These are phyloP conservation scores for Meta bourneti DNA, from an alignment of 2,888 invertebrate genomes.

Conservation along the genomic window DNA sequence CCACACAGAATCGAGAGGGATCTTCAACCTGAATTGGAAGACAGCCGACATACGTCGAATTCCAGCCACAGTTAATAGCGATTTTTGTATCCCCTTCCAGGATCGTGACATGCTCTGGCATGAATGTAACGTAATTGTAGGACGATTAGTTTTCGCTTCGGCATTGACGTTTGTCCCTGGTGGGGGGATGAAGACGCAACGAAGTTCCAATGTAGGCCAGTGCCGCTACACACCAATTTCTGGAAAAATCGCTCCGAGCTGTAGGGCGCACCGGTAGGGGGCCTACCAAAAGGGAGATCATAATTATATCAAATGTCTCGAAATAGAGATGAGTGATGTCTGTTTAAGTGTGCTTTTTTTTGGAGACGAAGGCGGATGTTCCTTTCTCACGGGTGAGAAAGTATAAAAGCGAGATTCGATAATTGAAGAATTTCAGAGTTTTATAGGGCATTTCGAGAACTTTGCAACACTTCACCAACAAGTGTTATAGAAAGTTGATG, in stretches of 20 bases:
- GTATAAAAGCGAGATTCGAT: constrained; percentile 21
- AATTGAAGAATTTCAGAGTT: background rate
- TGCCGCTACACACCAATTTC: constrained; percentile 1
- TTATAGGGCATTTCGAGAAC: background rate
- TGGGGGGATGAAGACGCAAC: constrained; percentile 12
- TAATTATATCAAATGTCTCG: constrained; percentile 17
- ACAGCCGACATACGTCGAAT: background rate
- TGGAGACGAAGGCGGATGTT: constrained; percentile 9
- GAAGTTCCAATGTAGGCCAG: constrained; percentile 44
- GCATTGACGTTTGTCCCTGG: too few relatives aligned
- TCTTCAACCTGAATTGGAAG: background rate
- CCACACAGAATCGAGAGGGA: too few relatives aligned
- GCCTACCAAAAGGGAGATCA: background rate
- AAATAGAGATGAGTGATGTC: constrained; percentile 6
- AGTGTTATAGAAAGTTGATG: background rate
- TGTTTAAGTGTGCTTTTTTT: constrained; percentile 19
- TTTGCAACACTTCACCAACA: too few relatives aligned
- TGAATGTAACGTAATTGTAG: constrained; percentile 20
- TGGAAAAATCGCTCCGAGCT: constrained; percentile 22
- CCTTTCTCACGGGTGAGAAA: constrained; percentile 25
- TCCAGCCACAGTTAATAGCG: background rate
- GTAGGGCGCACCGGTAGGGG: constrained; percentile 33
- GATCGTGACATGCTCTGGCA: constrained; percentile 9
- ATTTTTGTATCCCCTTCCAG: background rate
- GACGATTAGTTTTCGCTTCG: background rate